Evolutionary conservation across 2,888 invertebrate genomes (phyloP).

Genomic region (Siphonodentalium dalli): DNA sequence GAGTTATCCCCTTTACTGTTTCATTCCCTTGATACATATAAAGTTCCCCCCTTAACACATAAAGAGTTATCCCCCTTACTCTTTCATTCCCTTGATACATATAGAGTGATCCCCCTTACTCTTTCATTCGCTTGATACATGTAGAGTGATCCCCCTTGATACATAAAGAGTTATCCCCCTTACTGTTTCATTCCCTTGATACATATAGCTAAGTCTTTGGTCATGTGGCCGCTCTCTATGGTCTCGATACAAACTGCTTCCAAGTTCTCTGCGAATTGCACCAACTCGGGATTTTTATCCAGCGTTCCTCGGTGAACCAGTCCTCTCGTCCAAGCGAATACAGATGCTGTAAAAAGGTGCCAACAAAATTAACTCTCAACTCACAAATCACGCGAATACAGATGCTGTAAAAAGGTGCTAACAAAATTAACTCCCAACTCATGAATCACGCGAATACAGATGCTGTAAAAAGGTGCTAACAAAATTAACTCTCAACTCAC

Average conservation of each 20-base stretch:
- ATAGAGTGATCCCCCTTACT: no score
- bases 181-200: constrained; percentile 87
- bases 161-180: constrained; percentile 60
- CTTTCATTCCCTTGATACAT: no score
- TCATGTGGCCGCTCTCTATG: constrained; percentile 94
- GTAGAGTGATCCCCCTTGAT: not conserved
- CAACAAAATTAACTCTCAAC: constrained; percentile 5
- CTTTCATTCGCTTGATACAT: no score
- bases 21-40: no score
- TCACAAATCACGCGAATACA: not conserved
- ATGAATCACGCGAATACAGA: no score
- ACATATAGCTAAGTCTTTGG: constrained; percentile 98
- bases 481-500: no score
- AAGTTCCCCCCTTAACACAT: no score
- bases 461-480: no score
- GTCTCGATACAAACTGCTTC: constrained; percentile 93
- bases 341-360: constrained; percentile 82
- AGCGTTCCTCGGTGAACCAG: constrained; percentile 92
- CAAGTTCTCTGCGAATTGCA: constrained; percentile 82
- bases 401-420: not conserved
- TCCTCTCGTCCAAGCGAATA: constrained; percentile 98
- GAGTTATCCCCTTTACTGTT: no score
- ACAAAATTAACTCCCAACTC: no score
- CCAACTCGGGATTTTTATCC: constrained; percentile 81
- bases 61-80: no score